Evolutionary conservation across 2,797 vertebrate species (phyloP).

Genomic region (Clamator glandarius): DNA sequence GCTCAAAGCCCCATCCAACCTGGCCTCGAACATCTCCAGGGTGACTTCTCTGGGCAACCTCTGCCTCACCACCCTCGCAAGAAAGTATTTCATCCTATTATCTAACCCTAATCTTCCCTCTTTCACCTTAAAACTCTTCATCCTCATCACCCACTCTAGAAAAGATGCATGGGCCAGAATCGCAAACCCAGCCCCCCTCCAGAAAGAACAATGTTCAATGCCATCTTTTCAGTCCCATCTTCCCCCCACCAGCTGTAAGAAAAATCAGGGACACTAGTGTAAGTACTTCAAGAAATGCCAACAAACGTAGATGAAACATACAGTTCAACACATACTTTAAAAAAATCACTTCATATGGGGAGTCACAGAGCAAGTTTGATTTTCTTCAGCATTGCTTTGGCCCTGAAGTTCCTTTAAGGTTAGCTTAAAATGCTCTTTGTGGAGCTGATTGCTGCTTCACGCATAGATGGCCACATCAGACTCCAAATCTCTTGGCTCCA

Average conservation of each 20-base stretch:
- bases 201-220: fast-evolving
- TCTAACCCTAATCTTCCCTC: no score
- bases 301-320: fast-evolving
- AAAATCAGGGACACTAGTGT: not conserved
- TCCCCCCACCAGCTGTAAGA: fast-evolving
- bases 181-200: fast-evolving
- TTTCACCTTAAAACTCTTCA: no score
- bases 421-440: not conserved
- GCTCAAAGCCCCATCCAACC: no score
- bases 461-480: not conserved
- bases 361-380: not conserved
- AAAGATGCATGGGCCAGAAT: not conserved
- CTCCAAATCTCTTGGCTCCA: not conserved
- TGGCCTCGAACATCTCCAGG: no score
- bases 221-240: not conserved
- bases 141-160: no score
- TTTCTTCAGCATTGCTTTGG: not conserved
- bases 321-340: not conserved
- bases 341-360: not conserved
- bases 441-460: not conserved
- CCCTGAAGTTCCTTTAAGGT: not conserved
- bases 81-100: no score
- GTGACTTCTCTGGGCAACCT: no score
- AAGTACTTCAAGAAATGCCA: not conserved
- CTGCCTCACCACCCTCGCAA: no score